A percentile compares a stretch with the other conserved stretches of the same genome.
Conservation (phyloP, 2,888 invertebrate species). For the Acanthosepion pharaonis region DNA sequence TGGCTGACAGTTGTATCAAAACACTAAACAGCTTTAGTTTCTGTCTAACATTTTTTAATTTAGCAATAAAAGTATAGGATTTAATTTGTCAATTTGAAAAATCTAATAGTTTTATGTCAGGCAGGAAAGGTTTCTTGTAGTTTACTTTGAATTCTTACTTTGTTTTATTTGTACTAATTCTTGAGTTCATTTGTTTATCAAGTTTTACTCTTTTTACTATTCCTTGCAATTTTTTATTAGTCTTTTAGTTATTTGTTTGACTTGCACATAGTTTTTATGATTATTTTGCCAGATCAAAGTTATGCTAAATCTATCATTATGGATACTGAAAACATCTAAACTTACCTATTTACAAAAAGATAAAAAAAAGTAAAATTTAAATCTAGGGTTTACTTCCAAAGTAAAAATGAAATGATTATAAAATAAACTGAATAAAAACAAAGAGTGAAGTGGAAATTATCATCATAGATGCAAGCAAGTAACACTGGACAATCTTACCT, state of each 20-base stretch:
- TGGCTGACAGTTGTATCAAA: too few relatives aligned
- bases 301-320: neutral
- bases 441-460: neutral
- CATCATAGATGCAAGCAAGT: neutral
- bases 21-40: neutral
- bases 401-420: neutral
- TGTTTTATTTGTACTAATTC: neutral
- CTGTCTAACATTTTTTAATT: neutral
- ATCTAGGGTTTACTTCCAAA: neutral
- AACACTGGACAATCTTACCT: slow-evolving; percentile 11
- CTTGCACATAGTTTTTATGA: neutral
- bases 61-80: neutral
- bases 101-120: neutral
- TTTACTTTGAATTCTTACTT: neutral
- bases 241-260: neutral
- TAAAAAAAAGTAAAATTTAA: neutral
- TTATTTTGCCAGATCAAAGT: neutral
- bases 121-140: neutral
- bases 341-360: neutral
- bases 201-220: neutral
- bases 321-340: neutral
- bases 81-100: neutral
- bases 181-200: neutral
- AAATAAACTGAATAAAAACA: neutral
- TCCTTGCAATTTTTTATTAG: neutral